These are phyloP conservation scores for Mustela erminea DNA, from an alignment of 2,797 vertebrate species.

Conservation along the genomic window DNA sequence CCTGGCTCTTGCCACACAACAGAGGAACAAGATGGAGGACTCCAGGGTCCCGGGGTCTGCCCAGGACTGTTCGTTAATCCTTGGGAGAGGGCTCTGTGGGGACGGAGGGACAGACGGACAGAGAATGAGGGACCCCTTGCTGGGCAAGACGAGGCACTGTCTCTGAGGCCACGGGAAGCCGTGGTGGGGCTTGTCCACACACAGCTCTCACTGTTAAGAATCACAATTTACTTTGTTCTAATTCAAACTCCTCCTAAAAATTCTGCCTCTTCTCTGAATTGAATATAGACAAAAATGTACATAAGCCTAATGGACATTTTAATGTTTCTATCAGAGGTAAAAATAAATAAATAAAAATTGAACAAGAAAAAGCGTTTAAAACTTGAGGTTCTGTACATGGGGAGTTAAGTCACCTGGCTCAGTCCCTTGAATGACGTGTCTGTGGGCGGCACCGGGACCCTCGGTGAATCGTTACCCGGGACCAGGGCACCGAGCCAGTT, in stretches of 20 bases:
- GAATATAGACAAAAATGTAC: neutral
- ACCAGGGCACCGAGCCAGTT: conserved; percentile 28
- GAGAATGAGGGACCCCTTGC: neutral
- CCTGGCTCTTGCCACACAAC: neutral
- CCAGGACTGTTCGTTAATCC: neutral
- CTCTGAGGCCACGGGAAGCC: rapidly evolving
- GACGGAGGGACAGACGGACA: neutral
- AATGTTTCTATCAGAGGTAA: conserved; percentile 24
- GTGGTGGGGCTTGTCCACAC: neutral
- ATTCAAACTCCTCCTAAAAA: conserved; percentile 38
- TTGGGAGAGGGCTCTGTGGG: neutral
- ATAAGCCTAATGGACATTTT: conserved; percentile 23
- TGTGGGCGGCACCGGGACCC: conserved; percentile 3
- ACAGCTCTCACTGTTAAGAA: neutral
- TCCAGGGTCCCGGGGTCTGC: neutral
- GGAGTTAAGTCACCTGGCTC: conserved; percentile 74
- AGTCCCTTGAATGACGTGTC: conserved; percentile 65
- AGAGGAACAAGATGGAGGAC: neutral
- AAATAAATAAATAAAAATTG: conserved; percentile 3
- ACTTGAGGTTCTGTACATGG: neutral
- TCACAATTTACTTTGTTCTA: neutral
- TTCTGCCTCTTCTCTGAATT: neutral
- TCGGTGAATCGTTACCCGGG: conserved; percentile 61
- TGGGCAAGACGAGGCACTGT: neutral
- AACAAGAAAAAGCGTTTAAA: conserved; percentile 37